phyloP scores from a whole-genome alignment of 2,888 invertebrate species.

The Tanaodytes sp. region DNA sequence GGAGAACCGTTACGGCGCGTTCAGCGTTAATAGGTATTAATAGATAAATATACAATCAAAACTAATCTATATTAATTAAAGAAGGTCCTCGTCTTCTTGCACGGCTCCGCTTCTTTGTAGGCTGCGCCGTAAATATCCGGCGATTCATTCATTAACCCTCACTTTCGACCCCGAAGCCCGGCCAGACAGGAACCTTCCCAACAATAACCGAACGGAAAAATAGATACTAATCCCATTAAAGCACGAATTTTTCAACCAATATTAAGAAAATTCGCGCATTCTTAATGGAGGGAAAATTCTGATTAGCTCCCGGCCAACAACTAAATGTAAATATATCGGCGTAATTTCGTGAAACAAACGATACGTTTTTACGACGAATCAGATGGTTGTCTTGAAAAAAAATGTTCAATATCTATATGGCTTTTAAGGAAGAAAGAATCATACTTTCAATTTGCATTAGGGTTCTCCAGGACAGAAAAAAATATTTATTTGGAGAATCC shows the following conservation, averaged over 20 bases:
- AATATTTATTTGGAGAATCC: no score
- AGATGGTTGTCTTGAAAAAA: no score
- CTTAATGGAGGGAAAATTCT: background rate
- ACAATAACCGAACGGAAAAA: conserved; percentile 65
- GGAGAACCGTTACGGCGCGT: conserved; percentile 61
- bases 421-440: no score
- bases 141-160: conserved; percentile 72
- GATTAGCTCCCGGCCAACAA: background rate
- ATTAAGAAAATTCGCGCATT: background rate
- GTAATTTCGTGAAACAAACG: no score
- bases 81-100: conserved; percentile 64
- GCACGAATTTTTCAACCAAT: conserved; percentile 19
- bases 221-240: conserved; percentile 54
- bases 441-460: no score
- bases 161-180: conserved; percentile 67
- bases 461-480: no score
- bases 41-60: conserved; percentile 73
- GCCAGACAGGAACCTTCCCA: conserved; percentile 60
- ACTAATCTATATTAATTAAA: conserved; percentile 73
- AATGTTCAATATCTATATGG: no score
- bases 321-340: no score
- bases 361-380: no score
- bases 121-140: conserved; percentile 71
- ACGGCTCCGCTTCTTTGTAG: conserved; percentile 67
- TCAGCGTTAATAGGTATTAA: conserved; percentile 70